A percentile compares a stretch with the other conserved stretches of the same genome.
These are phyloP conservation scores for Margarornis squamiger DNA, from an alignment of 2,797 vertebrate genomes.

Conservation along the genomic window DNA sequence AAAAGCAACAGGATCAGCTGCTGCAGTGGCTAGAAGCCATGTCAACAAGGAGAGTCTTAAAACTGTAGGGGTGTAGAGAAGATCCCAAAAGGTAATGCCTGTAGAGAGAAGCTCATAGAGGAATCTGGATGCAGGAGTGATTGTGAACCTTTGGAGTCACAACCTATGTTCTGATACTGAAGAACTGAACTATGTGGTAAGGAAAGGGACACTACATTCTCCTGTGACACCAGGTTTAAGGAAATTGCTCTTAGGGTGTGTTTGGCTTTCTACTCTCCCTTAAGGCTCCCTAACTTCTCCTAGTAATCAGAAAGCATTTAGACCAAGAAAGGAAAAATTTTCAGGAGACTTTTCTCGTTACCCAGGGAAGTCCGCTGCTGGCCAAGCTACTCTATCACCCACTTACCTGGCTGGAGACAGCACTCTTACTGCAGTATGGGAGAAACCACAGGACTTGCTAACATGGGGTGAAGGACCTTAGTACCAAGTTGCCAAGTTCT, in stretches of 20 bases:
- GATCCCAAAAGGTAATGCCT: background rate
- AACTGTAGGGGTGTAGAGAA: background rate
- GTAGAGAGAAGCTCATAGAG: background rate
- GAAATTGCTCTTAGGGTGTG: background rate
- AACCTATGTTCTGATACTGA: background rate
- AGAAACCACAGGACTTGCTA: background rate
- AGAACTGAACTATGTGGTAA: background rate
- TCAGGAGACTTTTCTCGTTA: background rate
- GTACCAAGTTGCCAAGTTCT: background rate
- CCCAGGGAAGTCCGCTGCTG: background rate
- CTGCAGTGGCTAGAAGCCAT: background rate
- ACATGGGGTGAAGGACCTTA: background rate
- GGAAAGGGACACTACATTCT: background rate
- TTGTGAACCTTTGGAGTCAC: background rate
- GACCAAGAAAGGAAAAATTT: background rate
- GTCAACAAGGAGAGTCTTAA: background rate
- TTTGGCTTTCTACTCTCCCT: background rate
- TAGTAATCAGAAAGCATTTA: background rate
- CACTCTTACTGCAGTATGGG: background rate
- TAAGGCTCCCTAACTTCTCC: background rate
- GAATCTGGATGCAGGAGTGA: background rate
- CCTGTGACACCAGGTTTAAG: background rate
- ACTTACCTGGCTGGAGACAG: background rate
- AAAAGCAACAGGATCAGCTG: background rate
- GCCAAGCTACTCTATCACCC: background rate